Conservation (phyloP, 2,888 invertebrate genomes). For the Theretra japonica region DNA sequence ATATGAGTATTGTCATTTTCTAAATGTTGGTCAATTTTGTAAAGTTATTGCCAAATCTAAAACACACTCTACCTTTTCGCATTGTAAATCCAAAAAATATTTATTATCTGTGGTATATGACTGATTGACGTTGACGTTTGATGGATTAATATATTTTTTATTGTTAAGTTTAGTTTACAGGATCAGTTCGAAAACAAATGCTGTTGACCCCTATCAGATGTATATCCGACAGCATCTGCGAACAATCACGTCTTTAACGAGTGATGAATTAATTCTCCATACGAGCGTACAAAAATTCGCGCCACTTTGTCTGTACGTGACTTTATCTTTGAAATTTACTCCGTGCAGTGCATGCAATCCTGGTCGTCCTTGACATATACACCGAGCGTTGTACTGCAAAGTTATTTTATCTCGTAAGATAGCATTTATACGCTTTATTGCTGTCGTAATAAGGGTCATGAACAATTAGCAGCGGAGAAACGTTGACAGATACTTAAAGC, state of each 20-base stretch:
- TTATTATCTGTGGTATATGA: neutral
- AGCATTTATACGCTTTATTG: conserved; percentile 45
- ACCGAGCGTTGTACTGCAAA: conserved; percentile 43
- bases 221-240: neutral
- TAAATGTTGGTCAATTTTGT: too few relatives aligned
- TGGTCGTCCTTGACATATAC: conserved; percentile 72
- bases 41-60: too few relatives aligned
- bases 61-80: neutral
- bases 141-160: neutral
- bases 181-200: conserved; percentile 8
- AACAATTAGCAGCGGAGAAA: conserved; percentile 47
- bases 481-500: conserved; percentile 58
- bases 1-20: too few relatives aligned
- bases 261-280: neutral
- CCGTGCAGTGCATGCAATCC: conserved; percentile 54
- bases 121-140: neutral
- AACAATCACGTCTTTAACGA: neutral
- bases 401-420: conserved; percentile 34
- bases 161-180: neutral
- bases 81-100: neutral
- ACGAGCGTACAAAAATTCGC: neutral
- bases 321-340: conserved; percentile 39
- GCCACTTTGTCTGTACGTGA: neutral
- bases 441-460: conserved; percentile 46
- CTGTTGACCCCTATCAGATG: neutral